These are phyloP conservation scores for Paedocypris micromegethes DNA, from an alignment of 2,797 vertebrate species.

Conservation along the genomic window DNA sequence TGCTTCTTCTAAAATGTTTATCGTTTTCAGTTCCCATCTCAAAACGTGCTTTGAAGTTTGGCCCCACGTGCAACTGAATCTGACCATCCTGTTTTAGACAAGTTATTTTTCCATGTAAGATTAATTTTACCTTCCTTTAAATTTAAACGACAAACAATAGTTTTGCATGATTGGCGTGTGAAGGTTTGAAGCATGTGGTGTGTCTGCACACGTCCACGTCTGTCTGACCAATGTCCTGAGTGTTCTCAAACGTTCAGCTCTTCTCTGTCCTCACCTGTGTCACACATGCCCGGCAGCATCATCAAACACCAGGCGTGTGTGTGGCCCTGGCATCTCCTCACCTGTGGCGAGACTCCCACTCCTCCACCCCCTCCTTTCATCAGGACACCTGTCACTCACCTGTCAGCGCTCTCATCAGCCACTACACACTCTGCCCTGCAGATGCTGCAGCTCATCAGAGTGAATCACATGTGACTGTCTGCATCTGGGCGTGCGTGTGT, in stretches of 20 bases:
- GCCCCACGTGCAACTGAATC: too few species aligned
- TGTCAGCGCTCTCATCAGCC: conserved; percentile 67
- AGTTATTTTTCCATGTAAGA: too few species aligned
- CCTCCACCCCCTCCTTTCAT: conserved; percentile 46
- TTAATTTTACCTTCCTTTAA: too few species aligned
- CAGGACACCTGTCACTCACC: conserved; percentile 70
- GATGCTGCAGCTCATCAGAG: conserved; percentile 51
- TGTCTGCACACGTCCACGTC: conserved; percentile 13
- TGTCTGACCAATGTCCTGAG: conserved; percentile 50
- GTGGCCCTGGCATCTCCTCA: conserved; percentile 61
- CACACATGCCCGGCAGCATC: conserved; percentile 63
- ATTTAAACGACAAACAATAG: too few species aligned
- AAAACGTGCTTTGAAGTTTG: too few species aligned
- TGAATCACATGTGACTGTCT: conserved; percentile 26
- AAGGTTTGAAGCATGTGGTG: conserved; percentile 10
- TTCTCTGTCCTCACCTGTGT: conserved; percentile 64
- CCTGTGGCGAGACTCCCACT: conserved; percentile 55
- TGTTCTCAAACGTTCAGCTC: conserved; percentile 51
- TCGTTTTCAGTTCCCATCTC: too few species aligned
- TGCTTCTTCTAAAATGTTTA: too few species aligned
- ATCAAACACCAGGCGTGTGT: conserved; percentile 53
- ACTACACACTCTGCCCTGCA: conserved; percentile 25
- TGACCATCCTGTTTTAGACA: too few species aligned
- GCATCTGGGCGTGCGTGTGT: conserved; percentile 11
- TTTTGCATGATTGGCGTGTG: neutral